A percentile compares a stretch with the other conserved stretches of the same genome.
Conservation (phyloP, 2,797 vertebrate species). For the Rallus crepitans region DNA sequence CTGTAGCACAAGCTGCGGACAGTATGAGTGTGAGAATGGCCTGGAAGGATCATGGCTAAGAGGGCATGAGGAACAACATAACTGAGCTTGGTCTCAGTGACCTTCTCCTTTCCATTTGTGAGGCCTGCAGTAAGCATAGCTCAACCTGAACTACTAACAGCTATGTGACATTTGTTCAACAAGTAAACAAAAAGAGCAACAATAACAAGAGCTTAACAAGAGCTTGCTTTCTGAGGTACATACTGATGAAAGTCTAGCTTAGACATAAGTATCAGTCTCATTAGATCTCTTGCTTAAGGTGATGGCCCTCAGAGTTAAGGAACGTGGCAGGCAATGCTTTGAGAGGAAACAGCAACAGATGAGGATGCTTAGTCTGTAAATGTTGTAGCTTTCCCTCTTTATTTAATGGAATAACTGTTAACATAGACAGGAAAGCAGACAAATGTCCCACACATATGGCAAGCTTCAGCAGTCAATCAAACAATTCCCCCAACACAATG, state of each 20-base stretch:
- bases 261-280: background rate
- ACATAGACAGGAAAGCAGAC: slow-evolving; percentile 6
- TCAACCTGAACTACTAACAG: background rate
- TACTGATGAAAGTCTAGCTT: background rate
- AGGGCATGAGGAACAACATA: background rate
- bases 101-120: background rate
- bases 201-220: background rate
- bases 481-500: slow-evolving; percentile 18
- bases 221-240: background rate
- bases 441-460: slow-evolving; percentile 31
- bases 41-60: background rate
- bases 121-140: background rate
- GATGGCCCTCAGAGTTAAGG: background rate
- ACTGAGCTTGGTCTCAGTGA: background rate
- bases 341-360: background rate
- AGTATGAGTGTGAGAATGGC: background rate
- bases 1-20: background rate
- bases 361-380: background rate
- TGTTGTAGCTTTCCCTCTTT: background rate
- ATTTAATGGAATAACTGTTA: slow-evolving; percentile 34
- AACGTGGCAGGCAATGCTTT: background rate
- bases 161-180: background rate
- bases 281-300: background rate
- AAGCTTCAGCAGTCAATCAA: slow-evolving; percentile 27
- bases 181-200: background rate